These are phyloP conservation scores for Megalops cyprinoides DNA, from an alignment of 2,797 vertebrate species.

Conservation along the genomic window DNA sequence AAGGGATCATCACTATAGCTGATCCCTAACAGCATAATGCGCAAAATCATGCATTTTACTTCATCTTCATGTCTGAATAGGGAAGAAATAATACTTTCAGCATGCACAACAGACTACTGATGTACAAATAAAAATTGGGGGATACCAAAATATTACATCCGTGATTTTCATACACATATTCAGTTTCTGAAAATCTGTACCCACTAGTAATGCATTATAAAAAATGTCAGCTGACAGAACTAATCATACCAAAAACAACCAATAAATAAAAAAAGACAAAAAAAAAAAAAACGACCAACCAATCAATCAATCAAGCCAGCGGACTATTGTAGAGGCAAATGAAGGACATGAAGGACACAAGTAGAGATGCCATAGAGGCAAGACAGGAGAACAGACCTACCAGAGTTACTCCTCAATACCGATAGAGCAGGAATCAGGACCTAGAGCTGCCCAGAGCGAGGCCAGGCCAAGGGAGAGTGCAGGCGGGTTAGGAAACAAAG, in stretches of 20 bases:
- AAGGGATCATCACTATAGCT: not conserved
- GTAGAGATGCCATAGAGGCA: not conserved
- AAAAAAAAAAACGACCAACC: no score
- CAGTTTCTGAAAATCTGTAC: no score
- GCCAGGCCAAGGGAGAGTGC: slow-evolving; percentile 46
- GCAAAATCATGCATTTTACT: not conserved
- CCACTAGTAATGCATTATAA: not conserved
- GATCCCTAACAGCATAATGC: not conserved
- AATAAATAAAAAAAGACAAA: no score
- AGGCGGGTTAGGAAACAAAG: slow-evolving; percentile 56
- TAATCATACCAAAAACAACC: not conserved
- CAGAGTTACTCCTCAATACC: slow-evolving; percentile 92
- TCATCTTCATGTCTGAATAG: not conserved
- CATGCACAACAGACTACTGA: not conserved
- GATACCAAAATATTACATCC: not conserved
- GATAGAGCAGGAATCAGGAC: slow-evolving; percentile 92
- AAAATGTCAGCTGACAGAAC: not conserved
- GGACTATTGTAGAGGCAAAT: not conserved
- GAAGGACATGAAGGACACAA: slow-evolving; percentile 26
- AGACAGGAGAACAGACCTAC: slow-evolving; percentile 74
- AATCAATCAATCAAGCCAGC: not conserved
- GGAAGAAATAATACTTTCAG: not conserved
- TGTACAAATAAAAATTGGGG: not conserved
- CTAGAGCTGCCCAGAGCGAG: slow-evolving; percentile 85
- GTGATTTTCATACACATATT: no score